Base-by-base conservation (phyloP, 2,888 invertebrate species). In the Aspidiotus rigidus region DNA sequence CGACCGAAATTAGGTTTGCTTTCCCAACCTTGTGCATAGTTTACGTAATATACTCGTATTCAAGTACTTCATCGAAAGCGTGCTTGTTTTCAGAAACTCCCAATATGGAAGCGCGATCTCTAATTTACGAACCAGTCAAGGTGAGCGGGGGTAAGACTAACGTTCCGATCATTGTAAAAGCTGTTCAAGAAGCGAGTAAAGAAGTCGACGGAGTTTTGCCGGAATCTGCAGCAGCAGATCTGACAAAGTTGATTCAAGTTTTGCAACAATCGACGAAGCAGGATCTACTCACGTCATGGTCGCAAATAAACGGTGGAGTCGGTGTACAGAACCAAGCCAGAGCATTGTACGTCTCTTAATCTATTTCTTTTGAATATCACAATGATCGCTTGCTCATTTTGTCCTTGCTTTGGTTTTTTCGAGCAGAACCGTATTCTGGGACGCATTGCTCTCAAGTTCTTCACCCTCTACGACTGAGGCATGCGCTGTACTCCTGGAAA, bases 261-360 rank as follows among this genome's bases (percentile, higher is more conserved):
- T 78, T 92, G 71, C 83, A 87, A 55, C 79, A 80, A 1, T 83
- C 86, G 41, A 85, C 79, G 75, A 86, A 86, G 72, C 84, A 86
- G 10, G 89, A 90, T 71, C 79, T 93, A 15, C 76, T 86, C n/a
- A 82, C 84, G 7, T 83, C 87, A 1, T 88, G 84, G 77, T 81
- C 82, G 70, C 84, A 85, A 75, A 81, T 86, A 13, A 84, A 80
- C 72, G 78, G 81, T 1, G 83, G 83, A 9, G 80, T 79, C 5
- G 79, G 79, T 42, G 80, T 81, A 57, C 75, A 82, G 69, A 82
- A 84, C 73, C 84, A 83, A 75, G 80, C 78, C 57, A 77, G 82
- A 15, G 84, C 84, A 62, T 85, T 82, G 82, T 83, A 77, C 80
- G 80, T 40, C 41, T 63, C 39, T 54, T 16, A 17, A 62, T 39